Percentiles rank a stretch among this genome's conserved stretches.
phyloP scores from a whole-genome alignment of 2,113 vertebrate genomes.

The Sclerurus mexicanus region DNA sequence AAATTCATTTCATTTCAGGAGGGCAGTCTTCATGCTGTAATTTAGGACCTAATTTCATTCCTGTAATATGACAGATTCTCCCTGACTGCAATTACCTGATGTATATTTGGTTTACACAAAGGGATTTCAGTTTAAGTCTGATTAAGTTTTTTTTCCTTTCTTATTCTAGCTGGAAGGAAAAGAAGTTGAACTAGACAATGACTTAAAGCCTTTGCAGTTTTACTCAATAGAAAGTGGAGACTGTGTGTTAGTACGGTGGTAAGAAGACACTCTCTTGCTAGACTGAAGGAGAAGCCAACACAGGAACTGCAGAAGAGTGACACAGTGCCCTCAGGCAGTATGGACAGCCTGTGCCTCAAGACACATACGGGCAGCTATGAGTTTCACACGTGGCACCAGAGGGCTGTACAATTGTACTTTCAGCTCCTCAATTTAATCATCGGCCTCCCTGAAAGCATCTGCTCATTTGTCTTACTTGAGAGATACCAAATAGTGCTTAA shows the following conservation, averaged over 20 bases:
- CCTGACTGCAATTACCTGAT: neutral
- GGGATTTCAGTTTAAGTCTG: neutral
- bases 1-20: neutral
- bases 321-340: neutral
- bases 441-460: neutral
- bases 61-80: neutral
- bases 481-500: neutral
- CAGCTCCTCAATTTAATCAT: neutral
- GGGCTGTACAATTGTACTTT: neutral
- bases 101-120: neutral
- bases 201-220: slow-evolving; percentile 88
- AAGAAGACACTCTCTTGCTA: neutral
- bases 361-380: neutral
- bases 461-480: neutral
- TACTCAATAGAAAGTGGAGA: slow-evolving; percentile 92
- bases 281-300: neutral
- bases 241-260: slow-evolving; percentile 88
- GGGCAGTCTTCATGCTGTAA: neutral
- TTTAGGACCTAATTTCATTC: neutral
- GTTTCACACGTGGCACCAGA: neutral
- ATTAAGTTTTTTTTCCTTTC: neutral
- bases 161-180: slow-evolving; percentile 79
- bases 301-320: neutral
- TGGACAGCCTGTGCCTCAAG: neutral
- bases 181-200: slow-evolving; percentile 89